A percentile compares a stretch with the other conserved stretches of the same genome.
Conservation (phyloP, 1,140 invertebrate species). For the Oncopodura yosiiana region DNA sequence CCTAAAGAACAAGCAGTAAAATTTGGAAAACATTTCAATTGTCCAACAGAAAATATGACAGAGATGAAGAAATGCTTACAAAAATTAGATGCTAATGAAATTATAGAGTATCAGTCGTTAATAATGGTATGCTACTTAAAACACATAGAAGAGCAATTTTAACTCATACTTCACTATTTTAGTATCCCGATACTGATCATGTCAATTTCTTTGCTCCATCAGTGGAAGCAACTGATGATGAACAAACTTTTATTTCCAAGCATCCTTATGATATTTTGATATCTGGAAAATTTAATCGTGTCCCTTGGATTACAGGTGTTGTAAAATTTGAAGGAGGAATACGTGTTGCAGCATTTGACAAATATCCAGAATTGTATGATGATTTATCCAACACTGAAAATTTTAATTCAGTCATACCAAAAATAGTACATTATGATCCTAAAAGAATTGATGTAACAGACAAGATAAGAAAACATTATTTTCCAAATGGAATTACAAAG, state of each 20-base stretch:
- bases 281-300: constrained; percentile 18
- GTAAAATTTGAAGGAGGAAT: constrained; percentile 24
- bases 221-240: constrained; percentile 12
- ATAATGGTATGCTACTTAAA: background rate
- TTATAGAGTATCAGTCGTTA: constrained; percentile 4
- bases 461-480: constrained; percentile 4
- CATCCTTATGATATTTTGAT: constrained; percentile 22
- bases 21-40: constrained; percentile 15
- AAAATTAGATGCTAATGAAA: constrained; percentile 11
- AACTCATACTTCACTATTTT: background rate
- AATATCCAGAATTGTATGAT: constrained; percentile 8
- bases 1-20: constrained; percentile 8
- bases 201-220: constrained; percentile 13
- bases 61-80: constrained; percentile 13
- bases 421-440: constrained; percentile 3
- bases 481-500: background rate
- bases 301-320: constrained; percentile 31
- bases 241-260: constrained; percentile 20
- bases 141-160: background rate
- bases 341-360: too few species aligned
- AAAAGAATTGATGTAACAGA: background rate
- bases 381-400: background rate
- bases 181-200: constrained; percentile 1
- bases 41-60: constrained; percentile 10
- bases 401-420: background rate